Base-by-base conservation (phyloP, 2,113 vertebrate species). In the Danionella cerebrum region DNA sequence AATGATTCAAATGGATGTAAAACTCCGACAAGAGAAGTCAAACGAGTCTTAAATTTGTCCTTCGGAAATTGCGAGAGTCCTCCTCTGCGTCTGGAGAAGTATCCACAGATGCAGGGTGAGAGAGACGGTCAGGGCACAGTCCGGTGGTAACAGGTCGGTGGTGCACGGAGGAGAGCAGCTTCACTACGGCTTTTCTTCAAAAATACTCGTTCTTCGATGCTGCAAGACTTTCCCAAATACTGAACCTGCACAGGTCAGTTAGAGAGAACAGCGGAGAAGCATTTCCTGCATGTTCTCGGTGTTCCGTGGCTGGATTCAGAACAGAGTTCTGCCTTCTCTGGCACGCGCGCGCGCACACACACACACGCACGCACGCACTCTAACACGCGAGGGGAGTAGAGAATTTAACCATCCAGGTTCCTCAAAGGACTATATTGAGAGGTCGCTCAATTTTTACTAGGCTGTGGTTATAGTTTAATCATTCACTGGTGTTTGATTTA, bases 161-260 rank as follows among this genome's bases (percentile, higher is more conserved):
- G 41, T 60, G 57, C 45, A 45, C 39, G 57, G 27, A 60, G n/a
- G n/a, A n/a, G n/a, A n/a, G 44, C 29, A 44, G 5, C 12, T 63
- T 48, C 45, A n/a, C n/a, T n/a, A n/a, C n/a, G n/a, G n/a, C 36
- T 10, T 8, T 63, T 48, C 45, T 41, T 47, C 45, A 9, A 14
- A 58, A 29, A 58, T 68, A 67, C 57, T 76, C 47, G n/a, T n/a
- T n/a, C n/a, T n/a, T n/a, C 39, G 51, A 16, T 14, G 41, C 36
- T 36, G 29, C 44, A 54, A 71, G 35, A 64, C 21, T 5, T n/a
- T 36, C 39, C 65, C 58, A 25, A 22, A 14, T 7, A 54, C 22
- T 48, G 47, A 19, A 48, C 12, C 54, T 70, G 57, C 10, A 18
- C 57, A 60, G 31, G 29, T 31, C 38, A 55, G 69, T 54, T 47